phyloP scores from a whole-genome alignment of 2,888 invertebrate genomes.

The Tetragnatha montana region DNA sequence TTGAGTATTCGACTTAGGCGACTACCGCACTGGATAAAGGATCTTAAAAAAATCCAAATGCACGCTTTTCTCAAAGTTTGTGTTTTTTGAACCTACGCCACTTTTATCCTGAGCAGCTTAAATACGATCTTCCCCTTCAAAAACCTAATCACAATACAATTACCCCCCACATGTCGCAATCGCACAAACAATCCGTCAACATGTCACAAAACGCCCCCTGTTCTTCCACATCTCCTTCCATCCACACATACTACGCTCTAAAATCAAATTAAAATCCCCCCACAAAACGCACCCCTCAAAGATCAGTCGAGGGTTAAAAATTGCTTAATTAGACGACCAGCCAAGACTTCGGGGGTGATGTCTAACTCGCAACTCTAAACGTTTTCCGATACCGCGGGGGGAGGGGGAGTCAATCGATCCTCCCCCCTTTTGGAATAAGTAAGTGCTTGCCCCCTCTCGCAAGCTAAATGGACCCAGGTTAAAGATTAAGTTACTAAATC shows the following conservation, averaged over 20 bases:
- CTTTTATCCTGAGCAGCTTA: too few relatives aligned
- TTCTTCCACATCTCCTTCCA: background rate
- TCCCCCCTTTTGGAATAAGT: constrained; percentile 32
- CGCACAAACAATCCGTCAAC: background rate
- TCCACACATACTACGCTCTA: background rate
- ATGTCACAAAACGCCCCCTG: background rate
- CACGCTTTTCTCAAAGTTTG: too few relatives aligned
- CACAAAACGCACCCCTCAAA: constrained; percentile 9
- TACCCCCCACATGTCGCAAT: background rate
- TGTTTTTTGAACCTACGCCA: too few relatives aligned
- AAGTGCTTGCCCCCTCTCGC: constrained; percentile 29
- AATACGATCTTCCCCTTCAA: background rate
- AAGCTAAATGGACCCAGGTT: constrained; percentile 56
- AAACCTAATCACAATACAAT: background rate
- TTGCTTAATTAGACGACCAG: constrained; percentile 55
- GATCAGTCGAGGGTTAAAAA: constrained; percentile 45
- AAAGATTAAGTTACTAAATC: constrained; percentile 66
- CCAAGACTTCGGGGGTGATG: constrained; percentile 47
- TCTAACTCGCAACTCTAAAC: constrained; percentile 57
- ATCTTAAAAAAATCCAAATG: too few relatives aligned
- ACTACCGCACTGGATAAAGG: too few relatives aligned
- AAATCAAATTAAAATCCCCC: background rate
- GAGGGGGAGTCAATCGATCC: constrained; percentile 30
- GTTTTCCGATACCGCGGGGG: constrained; percentile 61
- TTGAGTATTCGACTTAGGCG: too few relatives aligned